These are phyloP conservation scores for Ectobius pallidus DNA, from an alignment of 2,888 invertebrate genomes.

Conservation along the genomic window DNA sequence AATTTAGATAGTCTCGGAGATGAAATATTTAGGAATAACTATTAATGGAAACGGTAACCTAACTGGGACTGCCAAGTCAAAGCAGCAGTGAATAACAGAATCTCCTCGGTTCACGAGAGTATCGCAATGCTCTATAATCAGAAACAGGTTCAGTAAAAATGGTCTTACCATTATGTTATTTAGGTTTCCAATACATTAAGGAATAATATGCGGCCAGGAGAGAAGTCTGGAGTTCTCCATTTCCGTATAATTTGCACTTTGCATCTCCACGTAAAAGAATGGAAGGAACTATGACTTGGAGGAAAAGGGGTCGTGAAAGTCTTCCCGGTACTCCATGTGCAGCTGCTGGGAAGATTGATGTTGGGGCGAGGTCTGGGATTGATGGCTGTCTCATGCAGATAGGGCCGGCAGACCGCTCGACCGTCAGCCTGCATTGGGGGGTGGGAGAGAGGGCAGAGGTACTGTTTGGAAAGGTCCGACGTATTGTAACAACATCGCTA, in stretches of 20 bases:
- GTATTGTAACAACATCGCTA: neutral
- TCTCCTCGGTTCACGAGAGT: too few relatives aligned
- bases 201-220: too few relatives aligned
- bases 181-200: too few relatives aligned
- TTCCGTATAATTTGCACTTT: conserved; percentile 20
- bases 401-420: neutral
- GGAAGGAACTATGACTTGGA: neutral
- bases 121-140: too few relatives aligned
- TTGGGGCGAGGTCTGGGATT: conserved; percentile 30
- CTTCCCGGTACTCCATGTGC: neutral
- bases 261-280: conserved; percentile 28
- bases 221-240: neutral
- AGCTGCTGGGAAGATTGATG: conserved; percentile 29
- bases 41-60: too few relatives aligned
- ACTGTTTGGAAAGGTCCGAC: neutral
- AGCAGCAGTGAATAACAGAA: too few relatives aligned
- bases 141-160: too few relatives aligned
- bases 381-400: conserved; percentile 41
- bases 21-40: too few relatives aligned
- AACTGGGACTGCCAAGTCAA: too few relatives aligned
- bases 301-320: neutral
- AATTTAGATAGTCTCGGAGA: too few relatives aligned
- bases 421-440: neutral
- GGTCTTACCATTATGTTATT: too few relatives aligned
- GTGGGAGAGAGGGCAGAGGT: neutral